Evolutionary conservation across 1,140 invertebrate genomes (phyloP), one percentile per base, ranked within the genome.

Genomic region (Ectropis grisescens): DNA sequence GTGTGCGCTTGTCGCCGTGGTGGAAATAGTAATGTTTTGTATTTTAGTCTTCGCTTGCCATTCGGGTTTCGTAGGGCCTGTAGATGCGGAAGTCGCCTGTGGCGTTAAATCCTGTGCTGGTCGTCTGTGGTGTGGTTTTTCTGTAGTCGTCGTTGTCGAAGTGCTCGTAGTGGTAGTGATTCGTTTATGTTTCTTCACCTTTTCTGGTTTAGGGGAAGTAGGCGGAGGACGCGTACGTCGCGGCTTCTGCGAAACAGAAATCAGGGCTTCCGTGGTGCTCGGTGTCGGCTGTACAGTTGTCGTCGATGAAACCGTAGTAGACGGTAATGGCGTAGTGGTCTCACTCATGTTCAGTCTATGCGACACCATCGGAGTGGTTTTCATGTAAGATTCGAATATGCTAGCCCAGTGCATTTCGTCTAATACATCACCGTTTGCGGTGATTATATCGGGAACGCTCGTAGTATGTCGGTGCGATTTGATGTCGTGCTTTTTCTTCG

Each of bases 191-290:
- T 81, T 81, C 31, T 61, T 79, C n/a, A 58, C 34, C 59, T 78
- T 81, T 7, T 72, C 60, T 32, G 49, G 48, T 42, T 78, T 76
- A 9, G 30, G 54, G 22, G 66, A 80, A 38, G 67, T 76, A 6
- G 61, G 61, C 27, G 78, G 71, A n/a, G 70, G 68, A n/a, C 70
- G 58, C n/a, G 71, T 82, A 7, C 74, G 64, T 42, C 69, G 76
- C 26, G 48, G 65, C 7, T 61, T 61, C 38, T 52, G 67, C n/a
- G n/a, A n/a, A n/a, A n/a, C n/a, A n/a, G n/a, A n/a, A n/a, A n/a
- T n/a, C n/a, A n/a, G n/a, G n/a, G n/a, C n/a, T 11, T 31, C 33
- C 4, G 65, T 56, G 32, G 74, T 47, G 29, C 68, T 30, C 29
- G 61, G 59, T 36, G 60, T 33, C 41, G 47, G 22, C 45, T 58